These are phyloP conservation scores for Barbus barbus DNA, from an alignment of 2,113 vertebrate genomes.

Conservation along the genomic window DNA sequence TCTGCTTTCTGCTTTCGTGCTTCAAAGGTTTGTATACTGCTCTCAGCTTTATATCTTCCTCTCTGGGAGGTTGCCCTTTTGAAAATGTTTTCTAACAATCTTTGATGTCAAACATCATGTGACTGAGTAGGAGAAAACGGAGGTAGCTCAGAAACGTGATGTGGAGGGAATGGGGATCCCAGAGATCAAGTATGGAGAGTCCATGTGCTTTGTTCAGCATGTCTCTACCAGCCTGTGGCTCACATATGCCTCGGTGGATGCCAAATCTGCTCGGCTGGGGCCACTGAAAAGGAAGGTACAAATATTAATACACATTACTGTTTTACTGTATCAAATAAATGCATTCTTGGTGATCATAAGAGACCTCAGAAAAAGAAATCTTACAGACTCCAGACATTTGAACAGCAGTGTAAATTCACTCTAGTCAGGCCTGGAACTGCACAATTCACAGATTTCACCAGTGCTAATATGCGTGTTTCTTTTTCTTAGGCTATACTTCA, in stretches of 20 bases:
- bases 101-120: not conserved
- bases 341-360: not conserved
- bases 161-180: constrained; percentile 92
- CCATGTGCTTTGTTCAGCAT: constrained; percentile 90
- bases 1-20: constrained; percentile 88
- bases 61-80: not conserved
- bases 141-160: constrained; percentile 84
- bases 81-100: not conserved
- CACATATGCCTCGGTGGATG: constrained; percentile 87
- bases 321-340: not conserved
- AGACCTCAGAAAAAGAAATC: not conserved
- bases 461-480: not conserved
- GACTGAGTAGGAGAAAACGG: constrained; percentile 84
- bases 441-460: not conserved
- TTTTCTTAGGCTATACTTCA: constrained; percentile 85
- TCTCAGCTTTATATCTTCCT: not conserved
- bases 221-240: constrained; percentile 84
- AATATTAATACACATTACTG: not conserved
- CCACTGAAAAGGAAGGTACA: constrained; percentile 87
- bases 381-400: not conserved
- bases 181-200: constrained; percentile 94
- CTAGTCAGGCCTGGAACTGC: not conserved
- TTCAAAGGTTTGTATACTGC: constrained; percentile 80
- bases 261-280: constrained; percentile 86
- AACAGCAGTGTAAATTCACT: not conserved